Base-by-base conservation (phyloP, 2,888 invertebrate species). In the Cephus nigrinus region DNA sequence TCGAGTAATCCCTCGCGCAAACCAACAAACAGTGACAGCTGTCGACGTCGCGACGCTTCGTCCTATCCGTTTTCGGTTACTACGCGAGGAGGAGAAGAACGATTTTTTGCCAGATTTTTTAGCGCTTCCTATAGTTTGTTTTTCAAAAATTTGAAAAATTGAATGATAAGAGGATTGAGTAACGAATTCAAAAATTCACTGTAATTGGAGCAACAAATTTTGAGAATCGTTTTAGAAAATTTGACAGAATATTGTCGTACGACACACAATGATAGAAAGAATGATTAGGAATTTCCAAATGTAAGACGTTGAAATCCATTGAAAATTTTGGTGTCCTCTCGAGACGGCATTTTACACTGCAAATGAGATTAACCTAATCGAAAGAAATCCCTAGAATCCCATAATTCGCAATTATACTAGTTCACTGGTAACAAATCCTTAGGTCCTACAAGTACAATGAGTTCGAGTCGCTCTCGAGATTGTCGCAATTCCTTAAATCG, bases 21-120 rank as follows among this genome's bases (percentile, higher is more conserved):
- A 88, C 88, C 90, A 90, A 90, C 90, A 90, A 90, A 89, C 86
- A 90, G 86, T 86, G 86, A 87, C 91, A 91, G 91, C 91, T 90
- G 91, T 86, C 89, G 86, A 89, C 85, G 86, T 85, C 84, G 71
- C 71, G 23, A 83, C 81, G 76, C 71, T 78, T 78, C 75, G 83
- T 82, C 11, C 71, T 71, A 83, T 84, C 81, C 82, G 81, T 82
- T 85, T 86, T 84, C 79, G 79, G 71, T 55, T 55, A 55, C 55
- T 2, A 23, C 55, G 55, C 55, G 55, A 55, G 23, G 23, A 9
- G 15, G 40, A 23, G 23, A 5, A 40, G 15, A 55, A 23, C 9
- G 23, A 23, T 55, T 55, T 55, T 55, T 55, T 55, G 9, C 23
- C 23, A 15, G 9, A 15, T 9, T 55, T 55, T 55, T 55, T 55